Percentiles rank a stretch among this genome's conserved stretches.
Conservation (phyloP, 1,140 invertebrate species). For the Drosophila nasuta region DNA sequence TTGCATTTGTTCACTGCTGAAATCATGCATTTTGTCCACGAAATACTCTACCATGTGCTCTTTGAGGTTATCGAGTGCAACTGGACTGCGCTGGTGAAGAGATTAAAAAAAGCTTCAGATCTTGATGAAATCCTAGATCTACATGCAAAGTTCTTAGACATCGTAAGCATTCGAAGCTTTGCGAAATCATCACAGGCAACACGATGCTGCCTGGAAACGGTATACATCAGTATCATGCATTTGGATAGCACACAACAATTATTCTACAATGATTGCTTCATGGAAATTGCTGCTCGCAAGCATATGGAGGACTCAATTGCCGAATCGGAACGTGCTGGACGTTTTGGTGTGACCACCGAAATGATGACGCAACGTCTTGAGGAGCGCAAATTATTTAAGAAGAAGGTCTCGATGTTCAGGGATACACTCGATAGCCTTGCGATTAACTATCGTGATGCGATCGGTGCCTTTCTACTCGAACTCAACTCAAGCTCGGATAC, state of each 20-base stretch:
- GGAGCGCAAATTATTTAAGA: conserved; percentile 87
- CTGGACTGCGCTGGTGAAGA: conserved; percentile 92
- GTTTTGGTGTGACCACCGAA: conserved; percentile 87
- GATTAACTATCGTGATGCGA: conserved; percentile 87
- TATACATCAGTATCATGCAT: conserved; percentile 86
- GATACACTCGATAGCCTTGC: conserved; percentile 89
- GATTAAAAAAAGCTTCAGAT: conserved; percentile 90
- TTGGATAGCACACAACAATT: conserved; percentile 86
- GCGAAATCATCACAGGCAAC: conserved; percentile 88
- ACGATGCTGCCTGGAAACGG: conserved; percentile 86
- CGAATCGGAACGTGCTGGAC: conserved; percentile 84
- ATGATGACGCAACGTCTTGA: conserved; percentile 87
- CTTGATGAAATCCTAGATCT: conserved; percentile 95
- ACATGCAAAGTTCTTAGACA: conserved; percentile 93
- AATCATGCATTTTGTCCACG: conserved; percentile 97
- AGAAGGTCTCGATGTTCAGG: conserved; percentile 87
- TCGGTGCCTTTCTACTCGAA: conserved; percentile 84
- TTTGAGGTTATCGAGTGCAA: conserved; percentile 98
- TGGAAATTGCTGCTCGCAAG: conserved; percentile 85
- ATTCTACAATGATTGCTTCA: conserved; percentile 85
- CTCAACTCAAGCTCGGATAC: conserved; percentile 85
- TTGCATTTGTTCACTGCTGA: conserved; percentile 87
- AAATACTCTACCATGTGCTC: conserved; percentile 98
- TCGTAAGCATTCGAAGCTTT: conserved; percentile 92
- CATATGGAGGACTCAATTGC: conserved; percentile 68